phyloP scores from a whole-genome alignment of 2,113 vertebrate species.

The Onychostruthus taczanowskii region DNA sequence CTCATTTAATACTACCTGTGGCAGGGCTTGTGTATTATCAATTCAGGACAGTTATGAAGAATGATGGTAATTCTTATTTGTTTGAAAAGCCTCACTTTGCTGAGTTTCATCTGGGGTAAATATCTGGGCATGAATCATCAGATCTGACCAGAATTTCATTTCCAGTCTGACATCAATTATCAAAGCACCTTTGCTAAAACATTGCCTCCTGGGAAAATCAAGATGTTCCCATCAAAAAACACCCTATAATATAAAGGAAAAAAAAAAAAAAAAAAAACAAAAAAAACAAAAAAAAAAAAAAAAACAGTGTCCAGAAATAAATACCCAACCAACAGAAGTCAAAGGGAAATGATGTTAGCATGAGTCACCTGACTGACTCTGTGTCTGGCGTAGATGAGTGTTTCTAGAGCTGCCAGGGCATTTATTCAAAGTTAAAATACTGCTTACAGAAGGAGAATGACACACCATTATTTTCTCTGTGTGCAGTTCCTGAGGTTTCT shows the following conservation, averaged over 20 bases:
- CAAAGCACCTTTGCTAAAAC: not conserved
- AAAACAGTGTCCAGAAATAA: not conserved
- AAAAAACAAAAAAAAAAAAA: not conserved
- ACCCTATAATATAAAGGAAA: not conserved
- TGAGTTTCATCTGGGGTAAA: not conserved
- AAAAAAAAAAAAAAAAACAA: not conserved
- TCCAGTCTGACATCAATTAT: not conserved
- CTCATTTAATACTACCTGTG: not conserved
- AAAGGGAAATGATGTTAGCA: not conserved
- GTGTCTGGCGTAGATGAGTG: accelerated
- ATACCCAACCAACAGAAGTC: not conserved
- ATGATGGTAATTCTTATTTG: not conserved
- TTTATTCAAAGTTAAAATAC: not conserved
- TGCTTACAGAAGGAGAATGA: not conserved
- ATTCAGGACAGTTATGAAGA: not conserved
- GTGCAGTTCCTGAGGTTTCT: not conserved
- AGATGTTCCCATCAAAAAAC: not conserved
- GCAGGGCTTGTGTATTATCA: accelerated
- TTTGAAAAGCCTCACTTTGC: not conserved
- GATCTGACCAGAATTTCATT: not conserved
- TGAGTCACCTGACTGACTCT: not conserved
- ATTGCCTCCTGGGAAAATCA: not conserved
- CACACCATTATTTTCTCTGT: not conserved
- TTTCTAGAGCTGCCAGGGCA: not conserved
- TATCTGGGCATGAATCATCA: not conserved